Conservation (phyloP, 2,797 vertebrate genomes). For the Sebastes flavidus region DNA sequence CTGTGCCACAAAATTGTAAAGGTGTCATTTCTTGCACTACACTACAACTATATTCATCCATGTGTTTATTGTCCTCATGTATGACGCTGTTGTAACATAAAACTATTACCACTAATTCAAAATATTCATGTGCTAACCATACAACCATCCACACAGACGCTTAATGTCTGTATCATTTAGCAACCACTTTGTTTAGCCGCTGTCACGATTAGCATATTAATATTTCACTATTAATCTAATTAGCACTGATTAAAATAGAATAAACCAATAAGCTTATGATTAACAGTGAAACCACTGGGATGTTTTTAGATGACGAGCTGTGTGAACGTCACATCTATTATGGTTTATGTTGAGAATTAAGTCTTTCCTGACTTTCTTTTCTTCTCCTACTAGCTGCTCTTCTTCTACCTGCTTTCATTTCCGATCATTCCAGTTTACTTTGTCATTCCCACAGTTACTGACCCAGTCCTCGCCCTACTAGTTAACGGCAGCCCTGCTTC, state of each 20-base stretch:
- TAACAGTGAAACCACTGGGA: not conserved
- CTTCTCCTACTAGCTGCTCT: not conserved
- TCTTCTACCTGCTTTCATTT: not conserved
- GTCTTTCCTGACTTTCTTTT: not conserved
- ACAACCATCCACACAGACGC: not conserved
- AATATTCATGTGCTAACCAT: not conserved
- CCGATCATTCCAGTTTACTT: slow-evolving; percentile 13
- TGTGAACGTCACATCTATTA: not conserved
- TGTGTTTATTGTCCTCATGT: not conserved
- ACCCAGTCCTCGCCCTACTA: slow-evolving; percentile 6
- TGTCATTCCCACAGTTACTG: slow-evolving; percentile 46
- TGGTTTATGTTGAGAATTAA: not conserved
- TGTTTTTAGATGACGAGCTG: not conserved
- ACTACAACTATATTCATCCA: not conserved
- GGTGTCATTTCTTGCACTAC: not conserved
- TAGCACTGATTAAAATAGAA: not conserved
- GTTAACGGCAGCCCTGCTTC: slow-evolving; percentile 34
- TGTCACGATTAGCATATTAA: not conserved
- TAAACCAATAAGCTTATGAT: not conserved
- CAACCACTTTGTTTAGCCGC: not conserved
- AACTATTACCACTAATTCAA: not conserved
- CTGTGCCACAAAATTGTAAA: not conserved
- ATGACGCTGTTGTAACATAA: not conserved
- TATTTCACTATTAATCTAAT: not conserved
- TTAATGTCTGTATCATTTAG: not conserved